Percentiles rank a stretch among this genome's conserved stretches.
phyloP scores from a whole-genome alignment of 2,113 vertebrate species.

The Myotis lucifugus region DNA sequence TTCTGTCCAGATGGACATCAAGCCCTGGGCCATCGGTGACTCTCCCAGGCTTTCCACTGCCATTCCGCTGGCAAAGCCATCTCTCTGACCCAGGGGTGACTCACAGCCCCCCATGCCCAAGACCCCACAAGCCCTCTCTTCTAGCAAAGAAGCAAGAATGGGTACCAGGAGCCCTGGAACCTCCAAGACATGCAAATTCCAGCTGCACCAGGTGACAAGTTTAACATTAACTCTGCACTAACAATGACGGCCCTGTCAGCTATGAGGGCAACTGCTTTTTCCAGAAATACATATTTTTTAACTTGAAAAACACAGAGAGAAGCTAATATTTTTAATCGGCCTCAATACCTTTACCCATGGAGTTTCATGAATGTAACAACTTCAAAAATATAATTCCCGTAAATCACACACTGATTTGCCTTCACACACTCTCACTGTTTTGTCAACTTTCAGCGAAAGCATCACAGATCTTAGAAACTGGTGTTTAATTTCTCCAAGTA shows the following conservation, averaged over 20 bases:
- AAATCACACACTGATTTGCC: background rate
- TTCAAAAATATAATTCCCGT: background rate
- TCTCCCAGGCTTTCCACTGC: constrained; percentile 1
- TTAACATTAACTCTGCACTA: background rate
- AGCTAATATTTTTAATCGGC: background rate
- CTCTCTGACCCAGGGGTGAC: background rate
- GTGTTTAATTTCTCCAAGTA: background rate
- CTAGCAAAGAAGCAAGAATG: background rate
- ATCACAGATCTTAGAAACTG: constrained; percentile 22
- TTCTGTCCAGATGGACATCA: background rate
- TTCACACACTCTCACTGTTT: background rate
- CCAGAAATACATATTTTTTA: background rate
- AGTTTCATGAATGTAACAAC: background rate
- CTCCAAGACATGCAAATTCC: background rate
- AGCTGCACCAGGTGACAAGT: background rate
- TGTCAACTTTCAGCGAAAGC: background rate
- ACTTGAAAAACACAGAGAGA: constrained; percentile 32
- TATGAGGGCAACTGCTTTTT: background rate
- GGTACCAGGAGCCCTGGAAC: background rate
- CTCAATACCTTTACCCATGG: background rate
- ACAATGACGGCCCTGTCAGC: background rate
- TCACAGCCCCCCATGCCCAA: background rate
- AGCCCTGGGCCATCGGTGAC: background rate
- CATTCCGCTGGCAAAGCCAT: background rate
- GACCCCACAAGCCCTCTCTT: background rate